Percentiles rank a stretch among this genome's conserved stretches.
These are phyloP conservation scores for Aphodius granarius DNA, from an alignment of 2,888 invertebrate species.

Conservation along the genomic window DNA sequence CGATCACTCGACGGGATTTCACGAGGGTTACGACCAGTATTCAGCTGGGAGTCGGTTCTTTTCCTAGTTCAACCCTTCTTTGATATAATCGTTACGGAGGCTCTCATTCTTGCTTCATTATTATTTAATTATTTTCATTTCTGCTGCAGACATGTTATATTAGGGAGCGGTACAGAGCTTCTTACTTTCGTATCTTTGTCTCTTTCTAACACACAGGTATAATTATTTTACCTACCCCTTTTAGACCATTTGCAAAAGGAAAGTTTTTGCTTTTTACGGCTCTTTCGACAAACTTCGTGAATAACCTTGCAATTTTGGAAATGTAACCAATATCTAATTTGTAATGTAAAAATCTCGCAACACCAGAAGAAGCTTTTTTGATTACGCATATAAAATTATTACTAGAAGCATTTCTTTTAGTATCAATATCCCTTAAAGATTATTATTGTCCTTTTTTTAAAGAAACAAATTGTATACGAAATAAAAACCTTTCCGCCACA, in stretches of 20 bases:
- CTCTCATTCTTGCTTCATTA: conserved; percentile 55
- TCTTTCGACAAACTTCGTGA: no score
- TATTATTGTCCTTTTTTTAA: no score
- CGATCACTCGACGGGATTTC: conserved; percentile 9
- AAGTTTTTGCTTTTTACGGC: no score
- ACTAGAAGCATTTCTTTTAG: no score
- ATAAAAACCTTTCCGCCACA: background rate
- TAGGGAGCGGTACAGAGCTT: conserved; percentile 22
- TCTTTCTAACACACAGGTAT: background rate
- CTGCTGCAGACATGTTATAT: conserved; percentile 53
- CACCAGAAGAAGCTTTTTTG: no score
- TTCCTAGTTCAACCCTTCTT: conserved; percentile 53
- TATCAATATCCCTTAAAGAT: no score
- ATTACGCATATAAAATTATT: no score
- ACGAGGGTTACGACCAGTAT: conserved; percentile 18
- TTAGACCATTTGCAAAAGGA: conserved; percentile 24
- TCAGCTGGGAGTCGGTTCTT: conserved; percentile 38
- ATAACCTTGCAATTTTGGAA: no score
- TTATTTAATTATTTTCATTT: conserved; percentile 59
- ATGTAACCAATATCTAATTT: no score
- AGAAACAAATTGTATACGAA: background rate
- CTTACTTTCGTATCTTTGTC: background rate
- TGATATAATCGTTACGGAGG: conserved; percentile 55
- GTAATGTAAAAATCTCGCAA: no score
- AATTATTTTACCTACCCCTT: background rate